Base-by-base conservation (phyloP, 2,113 vertebrate species). In the Colinus virginianus region DNA sequence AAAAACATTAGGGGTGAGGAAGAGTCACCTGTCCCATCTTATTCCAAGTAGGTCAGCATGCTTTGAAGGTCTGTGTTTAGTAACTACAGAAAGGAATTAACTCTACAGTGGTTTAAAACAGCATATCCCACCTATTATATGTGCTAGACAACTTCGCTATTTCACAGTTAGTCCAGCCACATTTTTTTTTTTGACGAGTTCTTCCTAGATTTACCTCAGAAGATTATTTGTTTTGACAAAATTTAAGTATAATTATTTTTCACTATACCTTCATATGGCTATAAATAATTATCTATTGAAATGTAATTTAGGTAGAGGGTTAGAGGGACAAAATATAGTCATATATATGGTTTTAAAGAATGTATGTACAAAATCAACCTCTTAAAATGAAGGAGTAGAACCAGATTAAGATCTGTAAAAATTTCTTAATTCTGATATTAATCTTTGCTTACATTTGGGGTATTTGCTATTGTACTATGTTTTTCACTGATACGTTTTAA, bases 11-110 rank as follows among this genome's bases (percentile, higher is more conserved):
- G 42, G 19, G 19, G 13, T 45, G 14, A 42, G 11, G 8, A 45
- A 74, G 8, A 3, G 20, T 56, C 16, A 20, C 8, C 43, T 23
- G 5, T 43, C 4, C 14, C 22, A 30, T 26, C 0, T 0, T 56
- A 8, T 51, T 81, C 11, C 11, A 10, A 0, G 1, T 2, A 83
- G 20, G 19, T 13, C 45, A 55, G 19, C 0, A 1, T n/a, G 13
- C 8, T 77, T 34, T 70, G 51, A 76, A 40, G 21, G 13, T 26
- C 25, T 26, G 49, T 32, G 26, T 18, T 70, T 38, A 45, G 48
- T 49, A 16, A 19, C 2, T 70, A 20, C 13, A 46, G 49, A 32
- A 13, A 80, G 9, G n/a, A 77, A n/a, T 34, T 34, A 93, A 13
- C 3, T 53, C 30, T 68, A 7, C 30, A 71, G 2, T 2, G 1